phyloP scores from a whole-genome alignment of 2,113 vertebrate species.

The Eclectus roratus region DNA sequence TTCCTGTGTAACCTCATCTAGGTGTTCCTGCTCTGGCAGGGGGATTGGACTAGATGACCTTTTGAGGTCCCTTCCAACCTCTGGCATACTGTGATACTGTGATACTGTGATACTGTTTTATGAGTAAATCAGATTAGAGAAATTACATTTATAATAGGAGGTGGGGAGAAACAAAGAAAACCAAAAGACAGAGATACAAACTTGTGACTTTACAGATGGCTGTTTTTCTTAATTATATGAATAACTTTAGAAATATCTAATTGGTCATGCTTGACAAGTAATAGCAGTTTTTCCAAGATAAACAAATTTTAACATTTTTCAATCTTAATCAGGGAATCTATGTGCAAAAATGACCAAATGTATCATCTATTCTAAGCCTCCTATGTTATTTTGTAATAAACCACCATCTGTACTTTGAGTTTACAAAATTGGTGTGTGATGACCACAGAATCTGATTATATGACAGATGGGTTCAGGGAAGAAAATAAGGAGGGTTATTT shows the following conservation, averaged over 20 bases:
- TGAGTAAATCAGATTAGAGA: constrained; percentile 55
- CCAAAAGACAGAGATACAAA: constrained; percentile 41
- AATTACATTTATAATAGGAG: constrained; percentile 56
- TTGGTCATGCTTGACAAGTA: constrained; percentile 84
- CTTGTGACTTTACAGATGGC: constrained; percentile 82
- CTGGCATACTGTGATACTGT: too few species aligned
- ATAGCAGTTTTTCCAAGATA: constrained; percentile 79
- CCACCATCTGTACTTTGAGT: constrained; percentile 79
- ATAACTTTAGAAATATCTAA: constrained; percentile 79
- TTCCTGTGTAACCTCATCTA: too few species aligned
- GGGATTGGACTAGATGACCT: too few species aligned
- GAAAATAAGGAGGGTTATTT: background rate
- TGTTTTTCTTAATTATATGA: constrained; percentile 82
- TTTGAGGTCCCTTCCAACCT: too few species aligned
- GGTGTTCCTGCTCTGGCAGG: too few species aligned
- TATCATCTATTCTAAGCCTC: constrained; percentile 75
- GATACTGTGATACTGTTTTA: constrained; percentile 45
- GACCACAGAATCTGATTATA: constrained; percentile 72
- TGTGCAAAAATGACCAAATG: constrained; percentile 78
- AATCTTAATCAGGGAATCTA: constrained; percentile 80
- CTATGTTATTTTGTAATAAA: constrained; percentile 77
- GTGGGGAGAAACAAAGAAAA: background rate
- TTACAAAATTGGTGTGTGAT: constrained; percentile 67
- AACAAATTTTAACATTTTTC: constrained; percentile 84
- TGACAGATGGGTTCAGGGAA: constrained; percentile 67